phyloP scores from a whole-genome alignment of 2,888 invertebrate genomes.

The Eupsilia transversa region DNA sequence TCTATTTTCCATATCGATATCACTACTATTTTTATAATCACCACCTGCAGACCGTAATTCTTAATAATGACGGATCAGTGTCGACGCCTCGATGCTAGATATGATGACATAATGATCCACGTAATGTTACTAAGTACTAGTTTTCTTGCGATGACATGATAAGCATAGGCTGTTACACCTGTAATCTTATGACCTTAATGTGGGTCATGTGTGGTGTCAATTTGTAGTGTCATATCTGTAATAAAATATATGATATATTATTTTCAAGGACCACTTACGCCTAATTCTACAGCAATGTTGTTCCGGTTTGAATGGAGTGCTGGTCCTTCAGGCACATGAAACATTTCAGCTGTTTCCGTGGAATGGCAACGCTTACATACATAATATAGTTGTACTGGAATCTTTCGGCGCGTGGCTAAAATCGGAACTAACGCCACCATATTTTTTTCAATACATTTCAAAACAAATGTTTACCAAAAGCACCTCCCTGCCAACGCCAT shows the following conservation, averaged over 20 bases:
- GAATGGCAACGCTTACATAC: background rate
- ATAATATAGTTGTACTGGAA: background rate
- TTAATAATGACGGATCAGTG: constrained; percentile 46
- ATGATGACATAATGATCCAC: constrained; percentile 44
- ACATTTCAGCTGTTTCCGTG: background rate
- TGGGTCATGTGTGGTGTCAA: constrained; percentile 23
- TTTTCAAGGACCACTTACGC: background rate
- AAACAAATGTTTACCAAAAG: too few species aligned
- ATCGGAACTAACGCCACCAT: too few species aligned
- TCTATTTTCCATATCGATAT: background rate
- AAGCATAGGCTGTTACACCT: constrained; percentile 30
- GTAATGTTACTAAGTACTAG: background rate
- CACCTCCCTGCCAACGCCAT: too few species aligned
- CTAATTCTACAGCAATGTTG: background rate
- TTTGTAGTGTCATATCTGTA: background rate
- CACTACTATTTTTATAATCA: constrained; percentile 11
- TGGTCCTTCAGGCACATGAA: background rate
- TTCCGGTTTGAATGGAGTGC: background rate
- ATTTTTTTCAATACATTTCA: too few species aligned
- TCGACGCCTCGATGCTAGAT: constrained; percentile 52
- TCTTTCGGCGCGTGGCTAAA: background rate
- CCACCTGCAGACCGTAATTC: constrained; percentile 9
- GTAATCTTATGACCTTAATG: constrained; percentile 40
- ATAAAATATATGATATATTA: background rate
- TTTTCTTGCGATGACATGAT: constrained; percentile 18